Percentiles rank a stretch among this genome's conserved stretches.
These are phyloP conservation scores for Xenops minutus DNA, from an alignment of 2,797 vertebrate genomes.

Conservation along the genomic window DNA sequence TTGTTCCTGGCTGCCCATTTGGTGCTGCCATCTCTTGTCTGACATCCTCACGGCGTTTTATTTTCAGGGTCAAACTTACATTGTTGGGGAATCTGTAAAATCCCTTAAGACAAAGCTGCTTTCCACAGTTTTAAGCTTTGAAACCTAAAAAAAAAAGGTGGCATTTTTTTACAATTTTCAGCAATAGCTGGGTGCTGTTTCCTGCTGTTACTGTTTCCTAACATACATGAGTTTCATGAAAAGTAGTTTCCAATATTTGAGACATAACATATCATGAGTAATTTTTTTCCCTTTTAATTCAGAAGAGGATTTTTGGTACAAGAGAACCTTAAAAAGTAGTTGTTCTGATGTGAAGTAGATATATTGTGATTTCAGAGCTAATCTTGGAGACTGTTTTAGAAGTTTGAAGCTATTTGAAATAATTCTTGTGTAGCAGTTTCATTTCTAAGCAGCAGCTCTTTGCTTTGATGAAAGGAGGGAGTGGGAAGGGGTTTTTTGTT, in stretches of 20 bases:
- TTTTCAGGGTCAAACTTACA: not conserved
- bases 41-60: accelerated
- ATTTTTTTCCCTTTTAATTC: not conserved
- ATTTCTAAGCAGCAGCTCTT: not conserved
- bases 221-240: not conserved
- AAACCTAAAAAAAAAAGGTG: not conserved
- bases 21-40: not conserved
- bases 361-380: not conserved
- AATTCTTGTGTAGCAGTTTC: not conserved
- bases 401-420: not conserved
- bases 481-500: not conserved
- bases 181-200: not conserved
- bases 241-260: not conserved
- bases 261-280: not conserved
- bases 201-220: not conserved
- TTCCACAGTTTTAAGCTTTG: not conserved
- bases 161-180: not conserved
- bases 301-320: not conserved
- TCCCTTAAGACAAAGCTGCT: not conserved
- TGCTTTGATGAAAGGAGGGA: not conserved
- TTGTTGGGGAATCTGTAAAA: not conserved
- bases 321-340: not conserved
- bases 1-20: not conserved
- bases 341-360: not conserved
- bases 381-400: not conserved